Evolutionary conservation across 1,140 invertebrate genomes (phyloP), one percentile per base, ranked within the genome.

Genomic region (Ips typographus): DNA sequence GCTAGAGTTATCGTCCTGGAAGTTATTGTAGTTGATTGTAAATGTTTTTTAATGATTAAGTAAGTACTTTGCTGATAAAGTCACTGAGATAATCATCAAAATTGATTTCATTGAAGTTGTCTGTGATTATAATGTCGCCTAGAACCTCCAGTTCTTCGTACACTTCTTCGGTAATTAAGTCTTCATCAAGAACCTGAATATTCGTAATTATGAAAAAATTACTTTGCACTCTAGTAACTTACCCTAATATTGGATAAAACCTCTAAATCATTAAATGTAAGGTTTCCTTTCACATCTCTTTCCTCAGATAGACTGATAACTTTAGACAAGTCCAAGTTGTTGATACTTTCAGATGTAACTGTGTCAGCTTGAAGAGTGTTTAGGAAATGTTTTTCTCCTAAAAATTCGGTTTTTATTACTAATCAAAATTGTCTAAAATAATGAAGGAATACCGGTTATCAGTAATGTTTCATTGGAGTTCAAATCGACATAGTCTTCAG

Each of bases 261-360:
- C 76, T 83, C 80, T 49, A 84, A 75, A 41, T 82, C 70, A 1
- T 76, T 71, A 64, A 84, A 84, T 3, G 78, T 82, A 0, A 81
- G 74, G 53, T 59, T 73, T 1, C 81, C 81, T 1, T 73, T 61
- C 73, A 83, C 79, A 2, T 73, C 73, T 63, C 83, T 81, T 1
- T 73, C 69, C 64, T 73, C 77, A 3, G 72, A 74, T 4, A 80
- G 58, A 0, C 78, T 82, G 1, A 84, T 74, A 3, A 79, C 72
- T 61, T 80, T 74, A 22, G 68, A 41, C 0, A 77, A 71, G 72
- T 80, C 69, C 2, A 80, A 57, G 2, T 74, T 78, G 66, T 83
- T 82, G 1, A 84, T 73, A 55, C 3, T 55, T 55, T 6, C 8
- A 22, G 3, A 49, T 22, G 44, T 49, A 49, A 8, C 44, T 55